Base-by-base conservation (phyloP, 2,113 vertebrate species). In the Melierax canorus region DNA sequence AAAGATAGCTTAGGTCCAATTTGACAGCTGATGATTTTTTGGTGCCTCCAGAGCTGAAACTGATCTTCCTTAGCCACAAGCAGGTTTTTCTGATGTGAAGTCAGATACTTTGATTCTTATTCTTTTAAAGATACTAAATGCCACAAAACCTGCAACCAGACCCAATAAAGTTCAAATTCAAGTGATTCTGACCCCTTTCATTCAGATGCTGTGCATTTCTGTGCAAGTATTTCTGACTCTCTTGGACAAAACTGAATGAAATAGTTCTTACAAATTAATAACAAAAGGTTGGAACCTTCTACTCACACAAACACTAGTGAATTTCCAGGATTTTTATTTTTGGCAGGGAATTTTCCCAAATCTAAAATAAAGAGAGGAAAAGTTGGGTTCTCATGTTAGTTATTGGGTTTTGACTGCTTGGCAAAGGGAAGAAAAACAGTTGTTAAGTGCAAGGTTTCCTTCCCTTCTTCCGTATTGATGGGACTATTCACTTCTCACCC, bases 321-420 rank as follows among this genome's bases (percentile, higher is more conserved):
- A 97, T 96, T 97, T 94, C 97, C 97, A 94, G 94, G 96, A 88
- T 80, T 73, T 84, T 88, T 93, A 86, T 96, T 97, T 97, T 95
- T 93, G 32, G 29, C 97, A 97, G 83, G 95, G 96, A 97, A 94
- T 97, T 97, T 97, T 78, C 94, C 88, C 97, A 98, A 96, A 98
- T 98, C 97, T 98, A 97, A 98, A 98, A 98, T 83, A 97, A 97
- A 98, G 91, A 98, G 91, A 97, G 97, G 97, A 97, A 81, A 97
- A 97, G 76, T 92, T 92, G 74, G 53, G 45, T 46, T 46, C 45
- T 46, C 45, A 46, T 21, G 45, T 46, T 46, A 46, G 45, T 46
- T 46, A 46, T 3, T 46, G 45, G 45, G 20, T 11, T 46, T 46
- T 46, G 45, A 46, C 45, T 46, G 45, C 20, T 46, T 46, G 45